phyloP scores from a whole-genome alignment of 2,113 vertebrate genomes.

The Upupa epops region DNA sequence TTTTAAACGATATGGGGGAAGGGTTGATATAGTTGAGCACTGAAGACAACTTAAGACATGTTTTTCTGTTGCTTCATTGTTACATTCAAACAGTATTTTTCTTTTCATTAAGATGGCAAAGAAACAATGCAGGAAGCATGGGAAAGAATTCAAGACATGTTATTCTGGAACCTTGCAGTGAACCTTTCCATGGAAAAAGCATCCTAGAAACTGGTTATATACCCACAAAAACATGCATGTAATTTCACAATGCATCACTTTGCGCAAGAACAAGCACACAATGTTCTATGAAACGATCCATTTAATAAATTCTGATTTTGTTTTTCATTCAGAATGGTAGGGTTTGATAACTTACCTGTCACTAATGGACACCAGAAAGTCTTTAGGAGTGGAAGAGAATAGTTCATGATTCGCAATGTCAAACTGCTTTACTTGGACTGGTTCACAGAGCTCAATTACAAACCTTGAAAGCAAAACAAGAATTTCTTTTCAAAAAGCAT shows the following conservation, averaged over 20 bases:
- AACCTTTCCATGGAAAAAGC: background rate
- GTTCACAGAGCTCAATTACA: conserved; percentile 98
- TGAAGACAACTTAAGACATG: background rate
- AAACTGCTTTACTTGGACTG: conserved; percentile 97
- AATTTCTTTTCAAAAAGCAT: background rate
- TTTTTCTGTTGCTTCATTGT: background rate
- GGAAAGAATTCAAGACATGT: background rate
- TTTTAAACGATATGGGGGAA: background rate
- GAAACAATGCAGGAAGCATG: background rate
- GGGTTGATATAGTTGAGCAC: background rate
- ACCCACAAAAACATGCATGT: background rate
- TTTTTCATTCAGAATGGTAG: background rate
- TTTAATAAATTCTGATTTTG: background rate
- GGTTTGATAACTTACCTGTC: conserved; percentile 85
- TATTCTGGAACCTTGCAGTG: background rate
- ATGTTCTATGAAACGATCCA: background rate
- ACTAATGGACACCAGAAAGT: conserved; percentile 97
- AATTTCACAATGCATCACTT: background rate
- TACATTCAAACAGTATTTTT: background rate
- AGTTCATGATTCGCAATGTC: conserved; percentile 98
- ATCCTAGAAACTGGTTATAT: background rate
- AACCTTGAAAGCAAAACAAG: conserved; percentile 82
- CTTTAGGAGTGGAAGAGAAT: conserved; percentile 97
- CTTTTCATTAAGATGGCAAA: background rate
- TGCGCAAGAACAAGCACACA: background rate